Conservation (phyloP, 2,113 vertebrate species). For the Apeltes quadracus region DNA sequence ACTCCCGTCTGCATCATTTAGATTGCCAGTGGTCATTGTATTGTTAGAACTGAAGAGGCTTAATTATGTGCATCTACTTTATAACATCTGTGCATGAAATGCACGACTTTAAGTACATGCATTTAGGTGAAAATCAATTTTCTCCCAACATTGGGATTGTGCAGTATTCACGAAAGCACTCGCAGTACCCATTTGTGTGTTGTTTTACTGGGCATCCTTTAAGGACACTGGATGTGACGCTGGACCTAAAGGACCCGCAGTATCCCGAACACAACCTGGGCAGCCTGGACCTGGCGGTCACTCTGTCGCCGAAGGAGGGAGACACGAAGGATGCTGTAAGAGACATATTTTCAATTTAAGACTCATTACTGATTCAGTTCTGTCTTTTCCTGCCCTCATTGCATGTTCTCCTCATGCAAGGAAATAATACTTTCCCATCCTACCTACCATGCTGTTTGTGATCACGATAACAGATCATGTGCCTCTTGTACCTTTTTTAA, state of each 20-base stretch:
- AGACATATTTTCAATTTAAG: constrained; percentile 32
- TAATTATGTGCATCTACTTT: background rate
- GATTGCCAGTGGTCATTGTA: background rate
- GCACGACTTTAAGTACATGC: background rate
- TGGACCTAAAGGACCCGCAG: constrained; percentile 91
- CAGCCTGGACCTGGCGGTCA: constrained; percentile 84
- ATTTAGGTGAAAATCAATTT: background rate
- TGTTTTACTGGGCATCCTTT: constrained; percentile 20
- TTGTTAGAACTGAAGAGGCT: constrained; percentile 2
- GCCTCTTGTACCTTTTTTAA: background rate
- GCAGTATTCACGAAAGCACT: background rate
- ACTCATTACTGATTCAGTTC: constrained; percentile 7
- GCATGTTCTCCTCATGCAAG: background rate
- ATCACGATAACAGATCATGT: background rate
- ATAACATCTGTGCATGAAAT: background rate
- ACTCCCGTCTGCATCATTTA: background rate
- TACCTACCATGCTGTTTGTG: background rate
- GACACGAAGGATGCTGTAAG: constrained; percentile 89
- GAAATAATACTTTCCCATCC: background rate
- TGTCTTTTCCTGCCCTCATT: background rate
- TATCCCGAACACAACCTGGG: constrained; percentile 92
- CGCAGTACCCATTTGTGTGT: background rate
- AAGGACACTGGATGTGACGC: constrained; percentile 87
- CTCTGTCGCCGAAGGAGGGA: constrained; percentile 86
- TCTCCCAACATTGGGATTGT: background rate